These are phyloP conservation scores for Aphidius ervi DNA, from an alignment of 1,140 invertebrate species.

Conservation along the genomic window DNA sequence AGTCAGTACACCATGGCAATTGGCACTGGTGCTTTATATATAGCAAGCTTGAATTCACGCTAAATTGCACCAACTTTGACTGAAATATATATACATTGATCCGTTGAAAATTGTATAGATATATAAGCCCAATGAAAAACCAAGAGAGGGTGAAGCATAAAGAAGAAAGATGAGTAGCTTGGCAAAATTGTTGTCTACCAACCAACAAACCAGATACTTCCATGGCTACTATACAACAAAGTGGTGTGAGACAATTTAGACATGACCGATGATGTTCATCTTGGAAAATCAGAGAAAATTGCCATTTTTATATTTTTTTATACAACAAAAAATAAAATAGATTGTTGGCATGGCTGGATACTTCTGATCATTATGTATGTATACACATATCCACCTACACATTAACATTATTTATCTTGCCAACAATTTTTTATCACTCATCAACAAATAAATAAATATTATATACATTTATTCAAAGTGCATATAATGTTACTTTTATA, in stretches of 20 bases:
- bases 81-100: slow-evolving; percentile 2
- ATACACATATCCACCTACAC: too few species aligned
- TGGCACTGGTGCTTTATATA: slow-evolving; percentile 6
- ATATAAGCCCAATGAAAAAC: neutral
- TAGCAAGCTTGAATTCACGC: slow-evolving; percentile 1
- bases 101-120: neutral
- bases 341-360: slow-evolving; percentile 15
- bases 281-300: slow-evolving; percentile 8
- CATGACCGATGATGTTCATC: slow-evolving; percentile 8
- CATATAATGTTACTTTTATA: too few species aligned
- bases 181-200: too few species aligned
- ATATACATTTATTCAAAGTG: too few species aligned
- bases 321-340: slow-evolving; percentile 3
- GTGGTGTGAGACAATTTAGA: neutral
- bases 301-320: neutral
- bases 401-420: neutral
- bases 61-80: slow-evolving; percentile 4
- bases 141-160: too few species aligned
- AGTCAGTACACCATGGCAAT: neutral
- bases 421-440: neutral
- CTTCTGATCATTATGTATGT: too few species aligned
- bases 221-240: too few species aligned
- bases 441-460: slow-evolving; percentile 3
- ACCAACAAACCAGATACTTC: too few species aligned
- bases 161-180: too few species aligned